These are phyloP conservation scores for Pseudocheirus occidentalis DNA, from an alignment of 2,797 vertebrate genomes.

Conservation along the genomic window DNA sequence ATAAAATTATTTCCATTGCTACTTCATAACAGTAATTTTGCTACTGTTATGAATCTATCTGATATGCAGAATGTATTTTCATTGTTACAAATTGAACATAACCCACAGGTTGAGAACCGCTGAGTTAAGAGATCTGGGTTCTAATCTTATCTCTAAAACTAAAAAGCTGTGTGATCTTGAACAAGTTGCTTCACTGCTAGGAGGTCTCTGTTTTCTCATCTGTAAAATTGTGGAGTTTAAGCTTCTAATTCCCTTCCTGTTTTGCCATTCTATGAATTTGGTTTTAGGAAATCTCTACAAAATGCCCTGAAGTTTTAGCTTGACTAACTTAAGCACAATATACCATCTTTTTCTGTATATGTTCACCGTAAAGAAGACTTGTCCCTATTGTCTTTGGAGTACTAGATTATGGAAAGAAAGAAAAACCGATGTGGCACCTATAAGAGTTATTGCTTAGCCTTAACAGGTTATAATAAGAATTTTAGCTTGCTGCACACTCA, in stretches of 20 bases:
- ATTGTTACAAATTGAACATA: no score
- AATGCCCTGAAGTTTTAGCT: background rate
- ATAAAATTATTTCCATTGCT: no score
- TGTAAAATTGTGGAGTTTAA: background rate
- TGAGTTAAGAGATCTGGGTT: background rate
- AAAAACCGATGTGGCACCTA: background rate
- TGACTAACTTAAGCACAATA: background rate
- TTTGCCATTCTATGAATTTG: background rate
- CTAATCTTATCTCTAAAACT: background rate
- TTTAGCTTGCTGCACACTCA: conserved; percentile 17
- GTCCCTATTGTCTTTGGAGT: background rate
- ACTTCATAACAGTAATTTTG: no score
- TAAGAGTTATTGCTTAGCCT: background rate
- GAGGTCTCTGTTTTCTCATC: background rate
- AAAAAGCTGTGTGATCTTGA: background rate
- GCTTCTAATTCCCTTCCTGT: background rate
- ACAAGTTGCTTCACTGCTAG: background rate
- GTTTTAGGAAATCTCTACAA: background rate
- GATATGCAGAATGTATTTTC: no score
- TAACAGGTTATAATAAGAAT: conserved; percentile 30
- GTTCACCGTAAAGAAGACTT: background rate
- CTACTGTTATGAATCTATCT: no score
- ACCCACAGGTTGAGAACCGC: no score
- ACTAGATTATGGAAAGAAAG: conserved; percentile 29
- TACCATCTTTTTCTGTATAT: conserved; percentile 8